These are phyloP conservation scores for Pocillopora grandis DNA, from an alignment of 92 coral and sea anemone genomes.

Conservation along the genomic window DNA sequence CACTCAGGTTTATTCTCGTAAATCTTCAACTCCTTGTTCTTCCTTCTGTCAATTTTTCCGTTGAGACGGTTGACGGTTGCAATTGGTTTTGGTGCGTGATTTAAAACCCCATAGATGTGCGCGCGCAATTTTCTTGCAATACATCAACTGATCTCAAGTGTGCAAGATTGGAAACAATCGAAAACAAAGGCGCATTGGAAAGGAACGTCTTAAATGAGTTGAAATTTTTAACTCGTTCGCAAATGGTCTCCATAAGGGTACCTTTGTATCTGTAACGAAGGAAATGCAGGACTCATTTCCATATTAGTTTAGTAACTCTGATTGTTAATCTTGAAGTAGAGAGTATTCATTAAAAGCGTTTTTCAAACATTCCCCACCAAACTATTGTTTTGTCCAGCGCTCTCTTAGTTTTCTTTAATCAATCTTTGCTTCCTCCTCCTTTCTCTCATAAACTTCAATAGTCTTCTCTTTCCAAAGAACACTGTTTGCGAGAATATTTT, in stretches of 20 bases:
- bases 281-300: too few species aligned
- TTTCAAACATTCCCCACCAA: not conserved
- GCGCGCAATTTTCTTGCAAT: not conserved
- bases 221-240: too few species aligned
- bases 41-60: not conserved
- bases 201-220: too few species aligned
- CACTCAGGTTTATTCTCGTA: not conserved
- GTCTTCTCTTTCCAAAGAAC: not conserved
- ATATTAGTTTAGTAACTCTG: too few species aligned
- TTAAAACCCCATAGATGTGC: not conserved
- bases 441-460: constrained; percentile 23
- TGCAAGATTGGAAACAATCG: too few species aligned
- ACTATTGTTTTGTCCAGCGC: too few species aligned
- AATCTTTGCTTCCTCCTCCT: constrained; percentile 7
- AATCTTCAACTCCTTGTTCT: not conserved
- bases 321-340: too few species aligned
- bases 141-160: too few species aligned
- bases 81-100: not conserved
- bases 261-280: too few species aligned
- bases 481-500: constrained; percentile 17
- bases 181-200: too few species aligned
- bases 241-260: too few species aligned
- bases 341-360: not conserved
- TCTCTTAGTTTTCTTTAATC: not conserved
- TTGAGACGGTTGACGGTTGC: not conserved